Evolutionary conservation across 2,113 vertebrate species (phyloP), one percentile per base, ranked within the genome.

Genomic region (Aegithalos caudatus): DNA sequence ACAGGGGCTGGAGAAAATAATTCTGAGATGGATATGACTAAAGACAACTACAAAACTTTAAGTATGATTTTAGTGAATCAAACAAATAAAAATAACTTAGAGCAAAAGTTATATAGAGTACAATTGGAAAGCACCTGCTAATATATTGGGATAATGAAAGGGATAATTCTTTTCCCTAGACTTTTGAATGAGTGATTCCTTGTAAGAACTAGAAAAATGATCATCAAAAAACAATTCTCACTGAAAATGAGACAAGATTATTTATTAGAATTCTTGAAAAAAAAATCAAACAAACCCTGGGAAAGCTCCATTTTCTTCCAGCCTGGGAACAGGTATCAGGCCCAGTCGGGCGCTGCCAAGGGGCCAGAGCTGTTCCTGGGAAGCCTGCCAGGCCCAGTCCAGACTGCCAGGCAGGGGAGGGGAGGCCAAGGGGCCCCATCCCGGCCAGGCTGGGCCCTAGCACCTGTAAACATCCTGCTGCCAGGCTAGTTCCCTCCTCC

Each of bases 361-460:
- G 28, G 51, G 51, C 31, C 20, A 12, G 56, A 21, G 8, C 13
- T 21, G 21, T 23, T n/a, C 20, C 54, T 11, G 2, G 33, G 13
- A 12, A n/a, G 21, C 33, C 33, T 4, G 6, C 21, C 6, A 1
- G 56, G 54, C 18, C 11, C 19, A 2, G 12, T 13, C 48, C 8
- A 8, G 54, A 12, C 31, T 13, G 31, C 51, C 15, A 29, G 51
- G 48, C 48, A 50, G 27, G 10, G 28, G 28, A 29, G 28, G 51
- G 28, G 51, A 29, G 28, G 28, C 51, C 16, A 6, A 53, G 28
- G 27, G 17, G 50, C 48, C 24, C 48, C 48, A 50, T 48, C 24
- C 23, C 13, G 24, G 48, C 24, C 13, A 4, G 51, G 16, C 51
- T 6, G 3, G 50, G 29, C 33, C 9, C 33, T n/a, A 35, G 54